Evolutionary conservation across 2,888 invertebrate genomes (phyloP), one percentile per base, ranked within the genome.

Genomic region (Sarcophaga carnaria): DNA sequence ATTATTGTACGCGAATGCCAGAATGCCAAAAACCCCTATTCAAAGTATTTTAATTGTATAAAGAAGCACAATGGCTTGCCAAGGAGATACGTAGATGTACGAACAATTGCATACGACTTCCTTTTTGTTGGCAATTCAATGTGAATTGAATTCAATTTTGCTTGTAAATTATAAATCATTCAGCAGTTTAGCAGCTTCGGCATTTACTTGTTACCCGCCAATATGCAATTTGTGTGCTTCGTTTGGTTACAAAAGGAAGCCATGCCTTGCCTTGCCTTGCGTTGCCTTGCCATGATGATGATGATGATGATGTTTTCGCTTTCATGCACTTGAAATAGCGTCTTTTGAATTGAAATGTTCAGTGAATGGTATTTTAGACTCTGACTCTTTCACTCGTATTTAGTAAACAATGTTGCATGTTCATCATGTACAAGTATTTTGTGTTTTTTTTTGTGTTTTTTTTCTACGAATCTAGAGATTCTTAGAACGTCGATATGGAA

Each of bases 261-360:
- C 37, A 10, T 37, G 37, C 37, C 37, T 37, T 37, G 37, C 8
- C 37, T 37, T 37, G 37, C 37, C 37, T 37, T 37, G 22, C 22
- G 1, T 22, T 22, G 22, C 1, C 22, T 22, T 22, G 4, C 4
- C 3, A 25, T 25, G 63, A 63, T 49, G 64, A 20, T 64, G 22
- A 66, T 72, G 54, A 54, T 54, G 54, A 54, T 54, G 54, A 54
- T 54, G 54, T 75, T 67, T 62, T 47, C 49, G 62, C 27, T 54
- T 54, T 4, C 5, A 17, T 54, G 54, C 37, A 54, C 17, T 17
- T 54, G 54, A 12, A 54, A 54, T 54, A 63, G 45, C 75, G 17
- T 27, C 62, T 63, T 81, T 22, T 37, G 63, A 76, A 76, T 62
- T 67, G 63, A 76, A 76, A 59, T 67, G 10, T 25, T 54, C 17